Evolutionary conservation across 23 tunicate species (phyloP).

Genomic region (Halocynthia roretzi): DNA sequence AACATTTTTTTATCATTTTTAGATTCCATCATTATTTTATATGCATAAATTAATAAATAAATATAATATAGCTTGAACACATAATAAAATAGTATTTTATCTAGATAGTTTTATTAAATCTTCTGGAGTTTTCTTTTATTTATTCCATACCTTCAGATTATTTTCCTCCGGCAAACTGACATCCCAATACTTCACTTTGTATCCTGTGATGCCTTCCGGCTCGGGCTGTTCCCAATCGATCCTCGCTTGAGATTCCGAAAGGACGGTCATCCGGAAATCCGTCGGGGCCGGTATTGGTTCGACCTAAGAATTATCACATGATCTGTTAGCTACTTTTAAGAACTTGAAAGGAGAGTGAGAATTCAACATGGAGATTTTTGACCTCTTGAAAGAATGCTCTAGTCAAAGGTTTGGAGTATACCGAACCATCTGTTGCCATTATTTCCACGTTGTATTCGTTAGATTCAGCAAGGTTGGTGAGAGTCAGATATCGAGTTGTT

Average conservation of each 20-base stretch:
- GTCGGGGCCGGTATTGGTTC: conserved; percentile 11
- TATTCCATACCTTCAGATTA: neutral
- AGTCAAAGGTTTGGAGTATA: conserved; percentile 7
- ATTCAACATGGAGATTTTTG: neutral
- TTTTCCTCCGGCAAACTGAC: conserved; percentile 1
- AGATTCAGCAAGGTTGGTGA: conserved; percentile 4
- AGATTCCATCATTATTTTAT: no score
- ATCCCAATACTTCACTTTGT: conserved; percentile 23
- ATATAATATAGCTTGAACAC: no score
- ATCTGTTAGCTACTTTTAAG: neutral
- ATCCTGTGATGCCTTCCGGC: conserved; percentile 16
- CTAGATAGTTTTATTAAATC: no score
- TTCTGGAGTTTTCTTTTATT: neutral
- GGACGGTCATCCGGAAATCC: neutral
- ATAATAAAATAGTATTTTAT: no score
- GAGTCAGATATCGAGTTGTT: neutral
- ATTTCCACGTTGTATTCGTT: conserved; percentile 14
- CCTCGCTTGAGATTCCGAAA: conserved; percentile 13
- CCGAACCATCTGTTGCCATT: neutral
- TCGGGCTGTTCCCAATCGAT: conserved; percentile 11
- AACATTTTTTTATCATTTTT: no score
- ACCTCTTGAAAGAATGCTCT: conserved; percentile 3
- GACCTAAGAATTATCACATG: neutral
- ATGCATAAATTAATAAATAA: no score
- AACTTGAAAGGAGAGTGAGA: neutral